phyloP scores from a whole-genome alignment of 2,797 vertebrate genomes.

The Neoniphon sammara region DNA sequence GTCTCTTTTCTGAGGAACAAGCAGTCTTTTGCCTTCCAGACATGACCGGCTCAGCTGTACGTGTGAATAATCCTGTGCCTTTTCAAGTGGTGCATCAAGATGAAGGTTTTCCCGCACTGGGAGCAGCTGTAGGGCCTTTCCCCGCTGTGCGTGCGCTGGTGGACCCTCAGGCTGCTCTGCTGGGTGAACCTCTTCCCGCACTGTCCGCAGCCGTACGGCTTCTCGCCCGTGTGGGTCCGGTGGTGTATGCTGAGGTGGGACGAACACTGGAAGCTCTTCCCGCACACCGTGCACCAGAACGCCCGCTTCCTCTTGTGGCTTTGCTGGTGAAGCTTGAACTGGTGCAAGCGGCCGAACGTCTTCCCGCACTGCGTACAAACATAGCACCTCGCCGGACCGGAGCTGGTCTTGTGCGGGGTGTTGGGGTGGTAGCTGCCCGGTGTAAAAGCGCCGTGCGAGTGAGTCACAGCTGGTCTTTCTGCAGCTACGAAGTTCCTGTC shows the following conservation, averaged over 20 bases:
- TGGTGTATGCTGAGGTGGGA: constrained; percentile 83
- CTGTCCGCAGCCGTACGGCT: constrained; percentile 77
- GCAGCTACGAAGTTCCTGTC: constrained; percentile 36
- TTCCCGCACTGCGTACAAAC: constrained; percentile 78
- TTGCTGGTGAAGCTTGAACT: constrained; percentile 82
- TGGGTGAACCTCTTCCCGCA: constrained; percentile 83
- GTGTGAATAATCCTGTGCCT: constrained; percentile 79
- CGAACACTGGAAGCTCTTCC: constrained; percentile 81
- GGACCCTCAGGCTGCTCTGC: constrained; percentile 82
- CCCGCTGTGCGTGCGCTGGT: constrained; percentile 83
- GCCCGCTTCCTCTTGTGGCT: constrained; percentile 78
- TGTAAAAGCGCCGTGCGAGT: constrained; percentile 49
- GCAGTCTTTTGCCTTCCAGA: background rate
- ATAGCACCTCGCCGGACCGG: constrained; percentile 51
- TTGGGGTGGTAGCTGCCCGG: constrained; percentile 34
- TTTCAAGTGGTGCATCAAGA: constrained; percentile 82
- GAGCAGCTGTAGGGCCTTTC: constrained; percentile 81
- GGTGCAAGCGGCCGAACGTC: constrained; percentile 73
- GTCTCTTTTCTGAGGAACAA: constrained; percentile 10
- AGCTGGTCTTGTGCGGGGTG: constrained; percentile 36
- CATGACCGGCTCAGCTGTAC: constrained; percentile 56
- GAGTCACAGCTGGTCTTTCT: constrained; percentile 5
- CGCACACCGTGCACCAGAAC: constrained; percentile 80
- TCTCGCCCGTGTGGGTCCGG: constrained; percentile 83
- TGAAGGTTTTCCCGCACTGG: constrained; percentile 81